phyloP scores from a whole-genome alignment of 2,797 vertebrate genomes.

The Ctenosaura bakeri region DNA sequence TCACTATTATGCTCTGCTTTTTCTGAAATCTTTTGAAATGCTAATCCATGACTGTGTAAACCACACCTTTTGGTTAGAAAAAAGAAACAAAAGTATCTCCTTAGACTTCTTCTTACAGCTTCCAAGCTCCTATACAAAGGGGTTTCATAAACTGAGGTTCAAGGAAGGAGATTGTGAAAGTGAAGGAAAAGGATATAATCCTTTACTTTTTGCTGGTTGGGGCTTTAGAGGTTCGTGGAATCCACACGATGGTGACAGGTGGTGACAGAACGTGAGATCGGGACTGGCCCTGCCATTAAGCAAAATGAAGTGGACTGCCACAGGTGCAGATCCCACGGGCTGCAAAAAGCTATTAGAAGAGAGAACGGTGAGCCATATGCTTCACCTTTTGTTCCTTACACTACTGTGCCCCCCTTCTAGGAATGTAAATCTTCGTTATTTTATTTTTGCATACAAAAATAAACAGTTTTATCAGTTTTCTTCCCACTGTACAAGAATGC shows the following conservation, averaged over 20 bases:
- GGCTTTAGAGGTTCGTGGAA: not conserved
- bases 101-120: conserved; percentile 62
- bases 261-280: not conserved
- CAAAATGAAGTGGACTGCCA: no score
- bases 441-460: no score
- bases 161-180: no score
- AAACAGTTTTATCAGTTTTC: no score
- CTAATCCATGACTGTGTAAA: conserved; percentile 54
- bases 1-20: conserved; percentile 56
- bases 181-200: not conserved
- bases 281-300: not conserved
- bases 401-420: no score
- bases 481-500: no score
- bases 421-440: no score
- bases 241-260: not conserved
- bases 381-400: no score
- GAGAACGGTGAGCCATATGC: no score
- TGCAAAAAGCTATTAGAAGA: no score
- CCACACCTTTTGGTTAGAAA: conserved; percentile 67
- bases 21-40: conserved; percentile 55
- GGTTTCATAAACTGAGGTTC: conserved; percentile 65
- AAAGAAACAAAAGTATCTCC: conserved; percentile 66
- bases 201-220: not conserved
- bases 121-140: conserved; percentile 65
- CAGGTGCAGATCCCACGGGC: no score